Percentiles rank a stretch among this genome's conserved stretches.
phyloP scores from a whole-genome alignment of 2,888 invertebrate genomes.

The Drosophila paranaensis region DNA sequence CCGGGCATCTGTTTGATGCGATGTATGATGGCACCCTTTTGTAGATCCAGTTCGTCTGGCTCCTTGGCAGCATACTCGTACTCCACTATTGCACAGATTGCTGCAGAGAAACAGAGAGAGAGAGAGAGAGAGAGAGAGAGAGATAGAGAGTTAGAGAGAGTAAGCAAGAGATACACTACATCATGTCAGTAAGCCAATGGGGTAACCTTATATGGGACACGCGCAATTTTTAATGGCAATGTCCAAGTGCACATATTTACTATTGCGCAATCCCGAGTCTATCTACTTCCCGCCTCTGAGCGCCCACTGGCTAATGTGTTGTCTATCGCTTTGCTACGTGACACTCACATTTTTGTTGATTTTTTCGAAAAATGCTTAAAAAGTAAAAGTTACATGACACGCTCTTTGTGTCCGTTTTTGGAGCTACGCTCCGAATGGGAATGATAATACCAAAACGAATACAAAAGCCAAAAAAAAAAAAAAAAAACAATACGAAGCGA shows the following conservation, averaged over 20 bases:
- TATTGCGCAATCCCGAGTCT: slow-evolving; percentile 62
- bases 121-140: slow-evolving; percentile 2
- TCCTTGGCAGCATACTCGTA: slow-evolving; percentile 94
- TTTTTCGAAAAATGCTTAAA: slow-evolving; percentile 46
- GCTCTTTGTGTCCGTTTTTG: slow-evolving; percentile 43
- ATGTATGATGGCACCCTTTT: slow-evolving; percentile 92
- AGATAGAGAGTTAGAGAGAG: slow-evolving; percentile 3
- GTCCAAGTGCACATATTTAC: slow-evolving; percentile 66
- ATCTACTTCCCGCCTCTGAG: background rate
- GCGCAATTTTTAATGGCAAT: slow-evolving; percentile 51
- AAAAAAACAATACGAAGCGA: slow-evolving; percentile 1
- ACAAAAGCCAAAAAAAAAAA: slow-evolving; percentile 1
- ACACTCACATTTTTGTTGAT: slow-evolving; percentile 45
- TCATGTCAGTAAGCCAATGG: slow-evolving; percentile 33
- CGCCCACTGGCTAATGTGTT: slow-evolving; percentile 1
- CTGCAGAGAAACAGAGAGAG: slow-evolving; percentile 78
- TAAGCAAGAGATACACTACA: background rate
- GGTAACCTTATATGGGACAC: slow-evolving; percentile 41
- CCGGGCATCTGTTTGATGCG: slow-evolving; percentile 91
- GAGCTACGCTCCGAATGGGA: slow-evolving; percentile 13
- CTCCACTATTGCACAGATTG: slow-evolving; percentile 92
- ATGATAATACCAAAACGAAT: slow-evolving; percentile 26
- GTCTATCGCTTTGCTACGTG: slow-evolving; percentile 61
- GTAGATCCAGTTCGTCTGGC: slow-evolving; percentile 92
- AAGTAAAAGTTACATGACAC: slow-evolving; percentile 78